Conservation (phyloP, 2,113 vertebrate species). For the Tiliqua scincoides region DNA sequence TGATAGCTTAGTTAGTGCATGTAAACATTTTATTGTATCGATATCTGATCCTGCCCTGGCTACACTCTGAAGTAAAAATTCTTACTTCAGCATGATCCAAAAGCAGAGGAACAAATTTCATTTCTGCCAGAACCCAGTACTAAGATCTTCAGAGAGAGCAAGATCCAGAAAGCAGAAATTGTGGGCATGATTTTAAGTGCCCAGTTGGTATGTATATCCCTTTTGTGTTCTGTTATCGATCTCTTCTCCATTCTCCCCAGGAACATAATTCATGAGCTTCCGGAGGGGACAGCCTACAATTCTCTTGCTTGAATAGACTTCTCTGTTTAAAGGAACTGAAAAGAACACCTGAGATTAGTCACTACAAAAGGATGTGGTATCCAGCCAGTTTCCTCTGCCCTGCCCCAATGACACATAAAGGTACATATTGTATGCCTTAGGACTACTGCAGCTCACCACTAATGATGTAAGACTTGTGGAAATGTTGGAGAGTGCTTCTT, state of each 20-base stretch:
- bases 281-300: neutral
- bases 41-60: neutral
- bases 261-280: neutral
- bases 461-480: neutral
- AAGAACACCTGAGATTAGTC: neutral
- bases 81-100: neutral
- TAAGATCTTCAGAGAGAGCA: conserved; percentile 17
- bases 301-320: neutral
- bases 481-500: neutral
- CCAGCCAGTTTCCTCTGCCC: neutral
- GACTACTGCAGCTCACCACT: neutral
- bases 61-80: neutral
- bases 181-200: neutral
- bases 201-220: neutral
- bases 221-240: fast-evolving
- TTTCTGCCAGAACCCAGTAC: conserved; percentile 31
- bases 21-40: neutral
- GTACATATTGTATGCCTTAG: neutral
- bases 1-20: neutral
- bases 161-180: conserved; percentile 30
- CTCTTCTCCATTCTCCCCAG: fast-evolving
- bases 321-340: neutral
- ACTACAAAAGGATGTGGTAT: neutral
- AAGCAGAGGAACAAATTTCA: conserved; percentile 39
- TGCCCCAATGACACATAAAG: fast-evolving